Base-by-base conservation (phyloP, 2,888 invertebrate genomes). In the Copidosoma aretas region DNA sequence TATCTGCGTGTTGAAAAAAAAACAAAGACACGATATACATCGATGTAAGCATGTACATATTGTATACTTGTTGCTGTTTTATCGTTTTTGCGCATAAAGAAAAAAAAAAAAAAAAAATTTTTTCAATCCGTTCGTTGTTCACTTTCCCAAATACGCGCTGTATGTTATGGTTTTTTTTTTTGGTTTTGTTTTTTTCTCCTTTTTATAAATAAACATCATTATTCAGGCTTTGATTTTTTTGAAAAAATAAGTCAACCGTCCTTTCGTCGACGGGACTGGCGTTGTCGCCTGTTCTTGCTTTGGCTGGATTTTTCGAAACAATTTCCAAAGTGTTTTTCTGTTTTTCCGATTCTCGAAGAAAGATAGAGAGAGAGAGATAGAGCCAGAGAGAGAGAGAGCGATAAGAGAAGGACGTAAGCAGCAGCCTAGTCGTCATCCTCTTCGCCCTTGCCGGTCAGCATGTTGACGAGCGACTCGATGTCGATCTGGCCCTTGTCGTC, bases 401-500 rank as follows among this genome's bases (percentile, higher is more conserved):
- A 32, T 32, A 32, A 32, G n/a, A n/a, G n/a, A n/a, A n/a, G n/a
- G n/a, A n/a, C n/a, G n/a, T n/a, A n/a, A n/a, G n/a, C n/a, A 72
- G 71, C 75, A 71, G 73, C 67, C 76, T 84, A 88, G 76, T 88
- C 93, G 79, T 91, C 93, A 70, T 91, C 94, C 67, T 93, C 94
- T 78, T 93, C 93, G 77, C 89, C 91, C 85, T 91, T 90, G 85
- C 94, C 94, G 79, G 94, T 93, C 81, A 95, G 89, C 90, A 95
- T 92, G 85, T 91, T 88, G 87, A 95, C 93, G 79, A 95, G 91
- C 85, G 92, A 92, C 79, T 86, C 87, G 85, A 94, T 94, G 87
- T 95, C 94, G 84, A 95, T 94, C 88, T 89, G 90, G 84, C 94
- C 94, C 82, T 93, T 91, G 85, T 93, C 93, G 86, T 95, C 95